A percentile compares a stretch with the other conserved stretches of the same genome.
Conservation (phyloP, 2,888 invertebrate genomes). For the Amphiduros pacificus region DNA sequence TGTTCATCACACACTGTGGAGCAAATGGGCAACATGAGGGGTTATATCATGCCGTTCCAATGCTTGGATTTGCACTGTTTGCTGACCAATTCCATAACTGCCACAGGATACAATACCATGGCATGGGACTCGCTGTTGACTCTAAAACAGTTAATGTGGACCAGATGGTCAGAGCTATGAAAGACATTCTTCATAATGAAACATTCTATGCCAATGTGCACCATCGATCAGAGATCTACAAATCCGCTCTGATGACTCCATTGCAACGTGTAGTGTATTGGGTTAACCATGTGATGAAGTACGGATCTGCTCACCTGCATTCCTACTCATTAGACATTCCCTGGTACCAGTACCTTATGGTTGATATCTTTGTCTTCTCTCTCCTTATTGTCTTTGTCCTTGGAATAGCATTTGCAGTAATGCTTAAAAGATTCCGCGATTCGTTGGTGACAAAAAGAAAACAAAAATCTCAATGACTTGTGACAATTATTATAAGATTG, state of each 20-base stretch:
- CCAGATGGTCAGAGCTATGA: conserved; percentile 25
- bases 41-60: conserved; percentile 36
- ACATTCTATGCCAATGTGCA: conserved; percentile 25
- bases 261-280: conserved; percentile 33
- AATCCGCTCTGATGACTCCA: conserved; percentile 25
- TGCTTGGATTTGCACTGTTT: conserved; percentile 33
- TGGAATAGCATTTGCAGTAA: too few species aligned
- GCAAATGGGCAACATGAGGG: conserved; percentile 34
- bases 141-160: conserved; percentile 18
- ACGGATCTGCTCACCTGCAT: conserved; percentile 36
- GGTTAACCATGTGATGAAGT: conserved; percentile 39
- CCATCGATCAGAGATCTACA: conserved; percentile 27
- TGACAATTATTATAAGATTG: too few species aligned
- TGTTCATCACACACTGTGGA: conserved; percentile 39
- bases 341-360: conserved; percentile 30
- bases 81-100: conserved; percentile 32
- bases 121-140: conserved; percentile 31
- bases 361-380: conserved; percentile 27
- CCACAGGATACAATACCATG: conserved; percentile 21
- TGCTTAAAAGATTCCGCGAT: too few species aligned
- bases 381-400: too few species aligned
- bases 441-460: too few species aligned
- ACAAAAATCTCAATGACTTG: too few species aligned
- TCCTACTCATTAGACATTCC: conserved; percentile 33
- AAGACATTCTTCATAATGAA: conserved; percentile 24